Base-by-base conservation (phyloP, 1,140 invertebrate species). In the Drosophila pseudoobscura region DNA sequence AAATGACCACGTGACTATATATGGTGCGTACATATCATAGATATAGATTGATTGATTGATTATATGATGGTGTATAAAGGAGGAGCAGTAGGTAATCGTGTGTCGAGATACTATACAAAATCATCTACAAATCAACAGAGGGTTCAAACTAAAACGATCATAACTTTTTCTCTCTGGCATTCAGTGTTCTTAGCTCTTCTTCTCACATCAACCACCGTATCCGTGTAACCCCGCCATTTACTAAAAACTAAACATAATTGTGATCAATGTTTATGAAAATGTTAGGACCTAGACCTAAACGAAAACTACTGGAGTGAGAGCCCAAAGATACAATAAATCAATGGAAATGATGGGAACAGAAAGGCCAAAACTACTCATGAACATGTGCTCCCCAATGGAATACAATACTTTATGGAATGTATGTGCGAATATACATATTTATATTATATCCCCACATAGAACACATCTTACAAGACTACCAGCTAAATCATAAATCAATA, bases 1-100 rank as follows among this genome's bases (percentile, higher is more conserved):
- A 98, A 95, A 94, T 99, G 98, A 92, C 98, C 98, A 92, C 97
- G 96, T 92, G 97, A 96, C 97, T 99, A 90, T 76, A 82, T 82
- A 69, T 72, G 54, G 58, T 78, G 71, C 54, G 60, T 68, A 68
- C 44, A 69, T 55, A 73, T 73, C 56, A 74, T 78, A 80, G 54
- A 80, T 49, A 71, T 64, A 62, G 70, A 63, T 73, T 46, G 51
- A 71, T 68, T 70, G 60, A 56, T 41, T 43, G 56, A 47, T 58
- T 75, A 58, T 76, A 51, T 29, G 29, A 54, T 61, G 51, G 53
- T 26, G 41, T 54, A 60, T 39, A 45, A 51, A 47, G 70, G 53
- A 74, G 59, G 44, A 20, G 47, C 53, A 54, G 29, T 22, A 47
- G 13, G 50, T 41, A 56, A 68, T 57, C 64, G n/a, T 69, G 39